phyloP scores from a whole-genome alignment of 2,797 vertebrate genomes.

The Rousettus madagascariensis region DNA sequence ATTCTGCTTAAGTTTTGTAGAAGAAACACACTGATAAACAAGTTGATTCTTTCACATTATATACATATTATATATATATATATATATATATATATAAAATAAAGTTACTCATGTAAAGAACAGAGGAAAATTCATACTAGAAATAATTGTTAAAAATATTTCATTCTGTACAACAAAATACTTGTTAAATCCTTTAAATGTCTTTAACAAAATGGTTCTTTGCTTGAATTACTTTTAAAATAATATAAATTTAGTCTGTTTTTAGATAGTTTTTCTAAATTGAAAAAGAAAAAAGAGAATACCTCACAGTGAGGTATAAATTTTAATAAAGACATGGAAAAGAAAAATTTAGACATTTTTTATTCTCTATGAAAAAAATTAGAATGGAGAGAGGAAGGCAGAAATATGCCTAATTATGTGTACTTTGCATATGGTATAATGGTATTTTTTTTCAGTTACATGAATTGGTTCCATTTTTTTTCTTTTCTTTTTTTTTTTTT shows the following conservation, averaged over 20 bases:
- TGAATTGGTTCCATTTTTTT: not conserved
- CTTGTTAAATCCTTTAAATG: not conserved
- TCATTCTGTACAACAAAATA: not conserved
- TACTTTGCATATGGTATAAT: not conserved
- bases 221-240: not conserved
- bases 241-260: not conserved
- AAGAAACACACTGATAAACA: not conserved
- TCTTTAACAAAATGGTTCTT: not conserved
- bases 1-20: not conserved
- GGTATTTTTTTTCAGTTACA: not conserved
- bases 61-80: not conserved
- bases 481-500: not conserved
- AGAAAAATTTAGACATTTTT: not conserved
- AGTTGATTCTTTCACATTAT: not conserved
- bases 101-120: not conserved
- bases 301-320: not conserved
- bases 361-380: not conserved
- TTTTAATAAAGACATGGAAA: not conserved
- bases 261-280: not conserved
- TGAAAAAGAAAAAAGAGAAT: not conserved
- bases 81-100: no score
- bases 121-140: not conserved
- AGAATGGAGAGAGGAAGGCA: not conserved
- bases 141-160: not conserved
- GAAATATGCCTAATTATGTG: not conserved